These are phyloP conservation scores for Drosophila merina DNA, from an alignment of 2,888 invertebrate genomes.

Conservation along the genomic window DNA sequence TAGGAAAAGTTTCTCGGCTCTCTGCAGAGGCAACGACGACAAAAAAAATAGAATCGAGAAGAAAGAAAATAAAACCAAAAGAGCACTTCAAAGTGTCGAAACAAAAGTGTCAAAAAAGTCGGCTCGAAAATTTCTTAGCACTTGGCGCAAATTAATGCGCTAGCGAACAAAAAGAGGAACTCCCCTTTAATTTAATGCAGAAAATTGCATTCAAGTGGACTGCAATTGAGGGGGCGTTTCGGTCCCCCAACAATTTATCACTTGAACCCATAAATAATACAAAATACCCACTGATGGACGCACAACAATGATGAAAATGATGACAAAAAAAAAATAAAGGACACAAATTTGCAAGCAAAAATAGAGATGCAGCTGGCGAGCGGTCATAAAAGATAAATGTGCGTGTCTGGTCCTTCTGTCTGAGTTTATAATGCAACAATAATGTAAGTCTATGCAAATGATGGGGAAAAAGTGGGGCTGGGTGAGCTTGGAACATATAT, in stretches of 20 bases:
- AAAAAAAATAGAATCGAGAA: constrained; percentile 4
- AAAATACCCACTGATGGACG: constrained; percentile 56
- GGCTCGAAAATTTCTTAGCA: constrained; percentile 50
- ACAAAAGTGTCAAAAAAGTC: constrained; percentile 76
- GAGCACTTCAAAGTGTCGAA: constrained; percentile 79
- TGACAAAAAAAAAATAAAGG: neutral
- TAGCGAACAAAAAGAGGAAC: constrained; percentile 32
- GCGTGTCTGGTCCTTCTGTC: constrained; percentile 30
- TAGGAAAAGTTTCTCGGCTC: constrained; percentile 47
- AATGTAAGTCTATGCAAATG: constrained; percentile 70
- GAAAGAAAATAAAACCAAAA: constrained; percentile 31
- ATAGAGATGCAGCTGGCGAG: constrained; percentile 46
- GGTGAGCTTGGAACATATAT: constrained; percentile 57
- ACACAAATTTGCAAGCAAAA: neutral
- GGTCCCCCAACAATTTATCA: constrained; percentile 61
- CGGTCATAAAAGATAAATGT: constrained; percentile 63
- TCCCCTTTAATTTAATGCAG: constrained; percentile 67
- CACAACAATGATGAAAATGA: neutral
- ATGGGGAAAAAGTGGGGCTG: constrained; percentile 36
- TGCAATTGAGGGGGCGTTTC: constrained; percentile 38
- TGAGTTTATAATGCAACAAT: constrained; percentile 73
- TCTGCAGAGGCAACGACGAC: constrained; percentile 22
- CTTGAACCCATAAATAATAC: constrained; percentile 64
- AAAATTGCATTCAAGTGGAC: constrained; percentile 58
- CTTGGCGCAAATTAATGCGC: constrained; percentile 58